A percentile compares a stretch with the other conserved stretches of the same genome.
Conservation (phyloP, 2,888 invertebrate species). For the Monoplex corrugatus region DNA sequence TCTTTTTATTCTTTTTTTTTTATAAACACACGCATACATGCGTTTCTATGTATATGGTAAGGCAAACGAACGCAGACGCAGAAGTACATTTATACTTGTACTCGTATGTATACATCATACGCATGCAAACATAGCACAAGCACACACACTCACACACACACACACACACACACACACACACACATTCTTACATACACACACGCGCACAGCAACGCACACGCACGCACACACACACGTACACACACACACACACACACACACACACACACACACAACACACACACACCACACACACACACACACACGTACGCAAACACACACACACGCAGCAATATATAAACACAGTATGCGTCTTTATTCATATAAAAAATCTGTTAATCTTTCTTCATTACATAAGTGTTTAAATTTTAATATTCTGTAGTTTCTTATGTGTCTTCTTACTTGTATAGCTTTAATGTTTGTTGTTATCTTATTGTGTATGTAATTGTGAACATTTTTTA, state of each 20-base stretch:
- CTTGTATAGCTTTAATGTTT: too few species aligned
- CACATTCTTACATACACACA: background rate
- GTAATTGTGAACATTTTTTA: too few species aligned
- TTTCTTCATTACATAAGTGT: too few species aligned
- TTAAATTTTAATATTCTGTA: too few species aligned
- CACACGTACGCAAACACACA: too few species aligned
- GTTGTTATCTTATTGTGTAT: too few species aligned
- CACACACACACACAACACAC: background rate
- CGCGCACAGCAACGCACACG: constrained; percentile 20
- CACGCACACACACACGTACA: constrained; percentile 12
- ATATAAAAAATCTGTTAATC: too few species aligned
- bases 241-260: constrained; percentile 34
- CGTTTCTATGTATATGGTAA: background rate
- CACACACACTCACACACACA: background rate
- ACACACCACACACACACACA: too few species aligned
- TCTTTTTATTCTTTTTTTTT: too few species aligned
- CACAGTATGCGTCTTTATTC: too few species aligned
- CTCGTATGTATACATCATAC: background rate
- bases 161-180: background rate
- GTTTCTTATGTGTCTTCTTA: too few species aligned
- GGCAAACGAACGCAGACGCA: background rate
- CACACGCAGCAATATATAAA: too few species aligned
- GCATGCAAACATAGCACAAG: background rate
- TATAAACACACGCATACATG: background rate
- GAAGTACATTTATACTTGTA: background rate